A percentile compares a stretch with the other conserved stretches of the same genome.
phyloP scores from a whole-genome alignment of 2,113 vertebrate genomes.

The Halcyon malimbica region DNA sequence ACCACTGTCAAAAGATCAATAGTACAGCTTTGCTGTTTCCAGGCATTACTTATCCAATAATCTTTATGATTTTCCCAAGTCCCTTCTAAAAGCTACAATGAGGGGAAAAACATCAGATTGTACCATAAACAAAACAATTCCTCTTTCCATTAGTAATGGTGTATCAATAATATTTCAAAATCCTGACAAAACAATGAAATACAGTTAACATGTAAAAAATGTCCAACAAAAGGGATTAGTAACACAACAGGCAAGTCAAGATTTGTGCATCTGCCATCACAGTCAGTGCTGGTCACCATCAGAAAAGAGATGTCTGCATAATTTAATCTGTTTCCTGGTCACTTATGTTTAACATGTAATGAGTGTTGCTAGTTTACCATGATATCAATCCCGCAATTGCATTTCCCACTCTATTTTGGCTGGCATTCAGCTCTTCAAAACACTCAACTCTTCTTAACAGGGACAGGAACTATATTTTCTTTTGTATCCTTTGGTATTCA shows the following conservation, averaged over 20 bases:
- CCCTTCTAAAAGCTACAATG: background rate
- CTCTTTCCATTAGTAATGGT: background rate
- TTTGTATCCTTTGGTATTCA: background rate
- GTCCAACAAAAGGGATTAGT: conserved; percentile 27
- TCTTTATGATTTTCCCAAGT: background rate
- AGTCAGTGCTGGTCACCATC: background rate
- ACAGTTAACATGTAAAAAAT: background rate
- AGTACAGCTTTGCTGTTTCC: background rate
- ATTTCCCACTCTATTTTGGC: background rate
- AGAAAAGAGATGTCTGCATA: conserved; percentile 46
- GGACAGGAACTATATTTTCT: background rate
- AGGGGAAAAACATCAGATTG: background rate
- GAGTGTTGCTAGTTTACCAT: background rate
- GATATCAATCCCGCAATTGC: background rate
- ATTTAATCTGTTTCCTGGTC: background rate
- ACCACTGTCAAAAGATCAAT: background rate
- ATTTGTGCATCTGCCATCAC: background rate
- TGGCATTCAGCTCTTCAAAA: background rate
- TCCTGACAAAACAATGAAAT: background rate
- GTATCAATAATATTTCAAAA: background rate
- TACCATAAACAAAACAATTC: background rate
- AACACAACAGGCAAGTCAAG: background rate
- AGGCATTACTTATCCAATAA: background rate
- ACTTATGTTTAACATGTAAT: background rate
- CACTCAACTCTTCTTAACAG: background rate